Conservation (phyloP, 2,113 vertebrate genomes). For the Gracilinanus agilis region DNA sequence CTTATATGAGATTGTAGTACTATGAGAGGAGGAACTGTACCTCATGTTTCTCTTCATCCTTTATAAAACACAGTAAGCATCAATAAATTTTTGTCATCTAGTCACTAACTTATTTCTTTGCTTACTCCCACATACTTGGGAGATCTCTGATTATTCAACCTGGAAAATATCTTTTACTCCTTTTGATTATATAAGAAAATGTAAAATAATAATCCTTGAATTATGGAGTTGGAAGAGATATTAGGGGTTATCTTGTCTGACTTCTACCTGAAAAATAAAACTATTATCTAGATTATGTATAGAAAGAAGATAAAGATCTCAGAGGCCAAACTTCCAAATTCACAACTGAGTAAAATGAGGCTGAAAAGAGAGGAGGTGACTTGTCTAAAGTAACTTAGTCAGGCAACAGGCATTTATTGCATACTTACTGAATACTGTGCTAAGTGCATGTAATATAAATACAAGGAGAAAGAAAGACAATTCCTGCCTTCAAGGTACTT, state of each 20-base stretch:
- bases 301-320: not conserved
- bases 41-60: too few relatives aligned
- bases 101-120: not conserved
- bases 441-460: too few relatives aligned
- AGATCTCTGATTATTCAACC: not conserved
- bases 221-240: not conserved
- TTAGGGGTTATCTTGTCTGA: too few relatives aligned
- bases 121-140: not conserved
- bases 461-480: too few relatives aligned
- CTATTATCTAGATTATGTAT: not conserved
- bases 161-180: not conserved
- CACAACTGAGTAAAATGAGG: too few relatives aligned
- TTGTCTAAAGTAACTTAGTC: not conserved
- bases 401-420: too few relatives aligned
- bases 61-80: too few relatives aligned
- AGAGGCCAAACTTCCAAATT: not conserved
- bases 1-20: too few relatives aligned
- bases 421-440: too few relatives aligned
- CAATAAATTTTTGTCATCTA: too few relatives aligned
- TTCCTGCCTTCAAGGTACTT: too few relatives aligned
- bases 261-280: not conserved
- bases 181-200: not conserved
- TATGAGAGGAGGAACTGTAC: too few relatives aligned
- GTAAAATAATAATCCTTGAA: not conserved
- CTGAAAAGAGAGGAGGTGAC: not conserved